Evolutionary conservation across 2,888 invertebrate genomes (phyloP).

Genomic region (Nymphalis c-album): DNA sequence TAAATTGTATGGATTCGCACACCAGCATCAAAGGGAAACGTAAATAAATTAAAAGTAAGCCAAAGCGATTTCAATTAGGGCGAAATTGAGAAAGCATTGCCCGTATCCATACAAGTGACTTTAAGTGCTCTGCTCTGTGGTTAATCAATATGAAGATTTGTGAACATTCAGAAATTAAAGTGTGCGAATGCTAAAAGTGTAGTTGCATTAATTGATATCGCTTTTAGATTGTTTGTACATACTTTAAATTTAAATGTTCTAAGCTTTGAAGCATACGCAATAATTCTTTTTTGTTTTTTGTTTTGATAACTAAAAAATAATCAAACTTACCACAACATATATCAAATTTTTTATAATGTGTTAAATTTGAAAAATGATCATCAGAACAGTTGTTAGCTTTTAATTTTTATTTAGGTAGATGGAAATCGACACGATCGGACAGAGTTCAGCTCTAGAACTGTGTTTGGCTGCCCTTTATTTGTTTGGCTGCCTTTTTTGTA

Average conservation of each 20-base stretch:
- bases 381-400: too few relatives aligned
- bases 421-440: too few relatives aligned
- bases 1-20: constrained; percentile 60
- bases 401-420: too few relatives aligned
- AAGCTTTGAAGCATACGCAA: too few relatives aligned
- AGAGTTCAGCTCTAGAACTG: too few relatives aligned
- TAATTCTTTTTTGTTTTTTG: too few relatives aligned
- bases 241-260: background rate
- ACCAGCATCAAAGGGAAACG: constrained; percentile 68
- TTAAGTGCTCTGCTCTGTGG: constrained; percentile 37
- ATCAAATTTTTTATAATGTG: too few relatives aligned
- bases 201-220: background rate
- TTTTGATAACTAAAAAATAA: too few relatives aligned
- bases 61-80: constrained; percentile 74
- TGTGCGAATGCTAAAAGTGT: background rate
- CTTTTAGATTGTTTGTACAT: background rate
- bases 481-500: too few relatives aligned
- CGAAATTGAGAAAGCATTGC: constrained; percentile 58
- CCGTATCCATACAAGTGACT: constrained; percentile 32
- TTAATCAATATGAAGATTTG: constrained; percentile 19
- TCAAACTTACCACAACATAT: too few relatives aligned
- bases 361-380: too few relatives aligned
- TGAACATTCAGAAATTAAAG: constrained; percentile 20
- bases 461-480: too few relatives aligned
- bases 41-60: constrained; percentile 76